Evolutionary conservation across 2,113 vertebrate genomes (phyloP).

Genomic region (Albula glossodonta): DNA sequence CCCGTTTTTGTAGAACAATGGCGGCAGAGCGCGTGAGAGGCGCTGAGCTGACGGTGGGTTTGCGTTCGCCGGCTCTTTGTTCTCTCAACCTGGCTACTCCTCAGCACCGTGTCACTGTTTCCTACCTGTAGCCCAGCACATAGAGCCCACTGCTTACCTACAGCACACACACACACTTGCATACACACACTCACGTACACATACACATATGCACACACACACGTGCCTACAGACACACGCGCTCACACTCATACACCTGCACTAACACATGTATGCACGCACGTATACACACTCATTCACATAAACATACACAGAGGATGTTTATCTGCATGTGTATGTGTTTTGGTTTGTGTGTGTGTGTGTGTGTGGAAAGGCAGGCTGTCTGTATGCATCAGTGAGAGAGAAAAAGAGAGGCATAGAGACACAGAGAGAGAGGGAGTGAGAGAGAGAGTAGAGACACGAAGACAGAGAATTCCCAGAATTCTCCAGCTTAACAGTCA

Average conservation of each 20-base stretch:
- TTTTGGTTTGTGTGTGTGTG: not conserved
- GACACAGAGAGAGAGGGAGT: not conserved
- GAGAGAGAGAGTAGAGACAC: not conserved
- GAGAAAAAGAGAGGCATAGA: not conserved
- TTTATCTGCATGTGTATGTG: not conserved
- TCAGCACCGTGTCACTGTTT: conserved; percentile 20
- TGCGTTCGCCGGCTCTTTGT: conserved; percentile 47
- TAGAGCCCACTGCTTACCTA: too few relatives aligned
- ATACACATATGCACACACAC: not conserved
- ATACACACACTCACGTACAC: conserved; percentile 20
- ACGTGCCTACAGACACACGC: conserved; percentile 23
- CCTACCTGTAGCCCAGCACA: not conserved
- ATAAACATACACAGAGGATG: not conserved
- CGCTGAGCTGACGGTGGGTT: too few relatives aligned
- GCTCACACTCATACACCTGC: not conserved
- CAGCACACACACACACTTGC: not conserved
- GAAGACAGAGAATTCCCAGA: not conserved
- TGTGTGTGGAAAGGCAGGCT: not conserved
- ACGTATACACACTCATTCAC: conserved; percentile 1
- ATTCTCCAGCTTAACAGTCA: too few relatives aligned
- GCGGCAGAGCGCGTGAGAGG: too few relatives aligned
- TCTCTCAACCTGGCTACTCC: conserved; percentile 49
- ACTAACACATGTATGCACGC: not conserved
- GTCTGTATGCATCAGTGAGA: too few relatives aligned
- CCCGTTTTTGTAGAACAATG: too few relatives aligned